phyloP scores from a whole-genome alignment of 2,888 invertebrate species.

The Clusia tigrina region DNA sequence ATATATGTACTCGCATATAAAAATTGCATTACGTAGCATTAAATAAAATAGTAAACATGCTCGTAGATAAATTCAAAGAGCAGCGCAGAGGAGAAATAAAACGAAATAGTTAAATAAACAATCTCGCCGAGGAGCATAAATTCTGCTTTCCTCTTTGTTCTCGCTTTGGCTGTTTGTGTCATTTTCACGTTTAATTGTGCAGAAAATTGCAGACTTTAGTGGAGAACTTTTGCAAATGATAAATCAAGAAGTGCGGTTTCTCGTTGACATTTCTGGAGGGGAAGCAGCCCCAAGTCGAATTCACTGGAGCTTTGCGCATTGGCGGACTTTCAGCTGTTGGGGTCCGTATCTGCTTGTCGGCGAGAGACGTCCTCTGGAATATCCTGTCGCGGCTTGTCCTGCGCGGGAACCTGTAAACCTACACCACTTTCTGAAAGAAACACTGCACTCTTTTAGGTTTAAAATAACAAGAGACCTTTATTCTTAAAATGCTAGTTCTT shows the following conservation, averaged over 20 bases:
- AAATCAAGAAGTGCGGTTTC: not conserved
- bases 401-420: too few species aligned
- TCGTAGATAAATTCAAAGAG: constrained; percentile 7
- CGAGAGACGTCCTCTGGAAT: too few species aligned
- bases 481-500: too few species aligned
- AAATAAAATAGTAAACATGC: constrained; percentile 7
- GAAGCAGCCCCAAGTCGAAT: too few species aligned
- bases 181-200: constrained; percentile 14
- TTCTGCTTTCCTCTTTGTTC: not conserved
- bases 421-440: too few species aligned
- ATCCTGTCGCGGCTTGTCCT: too few species aligned
- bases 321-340: too few species aligned
- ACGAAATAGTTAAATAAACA: not conserved
- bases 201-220: constrained; percentile 19
- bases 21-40: not conserved
- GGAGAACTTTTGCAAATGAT: not conserved
- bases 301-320: too few species aligned
- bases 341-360: too few species aligned
- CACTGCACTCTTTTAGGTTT: too few species aligned
- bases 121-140: not conserved
- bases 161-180: not conserved
- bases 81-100: too few species aligned
- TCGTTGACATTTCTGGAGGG: not conserved
- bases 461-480: too few species aligned
- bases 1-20: not conserved